phyloP scores from a whole-genome alignment of 2,888 invertebrate species.

The Oscheius sp. region DNA sequence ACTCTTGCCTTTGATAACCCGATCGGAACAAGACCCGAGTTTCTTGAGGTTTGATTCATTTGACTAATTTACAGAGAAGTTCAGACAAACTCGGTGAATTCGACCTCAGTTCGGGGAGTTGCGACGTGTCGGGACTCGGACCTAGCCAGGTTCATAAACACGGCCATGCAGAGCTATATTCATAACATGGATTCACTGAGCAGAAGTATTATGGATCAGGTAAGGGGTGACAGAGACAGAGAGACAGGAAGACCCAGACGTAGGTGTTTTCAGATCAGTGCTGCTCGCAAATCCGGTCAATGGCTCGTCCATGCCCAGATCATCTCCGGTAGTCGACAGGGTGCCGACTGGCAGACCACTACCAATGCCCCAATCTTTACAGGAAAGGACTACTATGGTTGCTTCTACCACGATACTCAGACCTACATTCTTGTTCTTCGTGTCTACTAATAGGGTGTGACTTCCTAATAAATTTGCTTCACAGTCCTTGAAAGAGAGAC shows the following conservation, averaged over 20 bases:
- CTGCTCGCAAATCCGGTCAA: slow-evolving; percentile 42
- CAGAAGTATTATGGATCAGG: slow-evolving; percentile 53
- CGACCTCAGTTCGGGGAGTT: slow-evolving; percentile 14
- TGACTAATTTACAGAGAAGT: neutral
- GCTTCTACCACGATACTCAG: slow-evolving; percentile 52
- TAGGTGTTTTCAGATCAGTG: slow-evolving; percentile 39
- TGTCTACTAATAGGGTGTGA: slow-evolving; percentile 31
- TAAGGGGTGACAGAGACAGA: neutral
- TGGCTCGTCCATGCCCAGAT: slow-evolving; percentile 62
- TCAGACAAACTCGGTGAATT: slow-evolving; percentile 28
- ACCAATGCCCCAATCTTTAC: slow-evolving; percentile 55
- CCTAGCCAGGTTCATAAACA: slow-evolving; percentile 32
- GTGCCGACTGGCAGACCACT: slow-evolving; percentile 53
- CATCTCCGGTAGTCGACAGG: slow-evolving; percentile 46
- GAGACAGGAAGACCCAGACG: too few species aligned
- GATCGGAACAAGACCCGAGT: slow-evolving; percentile 14
- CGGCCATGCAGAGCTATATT: slow-evolving; percentile 41
- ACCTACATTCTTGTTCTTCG: slow-evolving; percentile 53
- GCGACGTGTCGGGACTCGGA: slow-evolving; percentile 31
- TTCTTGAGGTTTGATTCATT: slow-evolving; percentile 2
- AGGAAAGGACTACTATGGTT: slow-evolving; percentile 37
- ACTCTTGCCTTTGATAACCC: slow-evolving; percentile 22
- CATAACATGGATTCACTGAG: slow-evolving; percentile 54
- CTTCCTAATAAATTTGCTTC: too few species aligned
- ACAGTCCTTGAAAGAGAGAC: too few species aligned